Evolutionary conservation across 2,888 invertebrate genomes (phyloP).

Genomic region (Spatulosminthurus flaviceps): DNA sequence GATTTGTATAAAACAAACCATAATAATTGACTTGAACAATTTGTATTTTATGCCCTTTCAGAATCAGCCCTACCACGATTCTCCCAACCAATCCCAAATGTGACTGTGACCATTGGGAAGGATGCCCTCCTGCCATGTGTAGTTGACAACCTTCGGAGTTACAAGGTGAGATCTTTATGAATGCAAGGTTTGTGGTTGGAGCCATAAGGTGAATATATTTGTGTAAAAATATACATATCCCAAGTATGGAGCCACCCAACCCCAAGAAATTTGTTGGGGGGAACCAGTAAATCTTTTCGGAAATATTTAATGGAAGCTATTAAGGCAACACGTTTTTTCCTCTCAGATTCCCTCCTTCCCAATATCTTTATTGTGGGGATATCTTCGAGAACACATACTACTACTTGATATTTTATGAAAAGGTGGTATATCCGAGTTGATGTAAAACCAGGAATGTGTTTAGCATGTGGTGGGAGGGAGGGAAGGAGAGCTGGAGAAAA

Average conservation of each 20-base stretch:
- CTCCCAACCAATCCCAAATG: constrained; percentile 88
- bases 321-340: too few species aligned
- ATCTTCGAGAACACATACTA: not conserved
- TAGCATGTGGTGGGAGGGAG: not conserved
- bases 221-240: too few species aligned
- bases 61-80: constrained; percentile 80
- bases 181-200: not conserved
- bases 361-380: not conserved
- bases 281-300: too few species aligned
- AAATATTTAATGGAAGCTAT: too few species aligned
- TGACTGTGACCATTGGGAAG: constrained; percentile 86
- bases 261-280: too few species aligned
- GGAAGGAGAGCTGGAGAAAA: not conserved
- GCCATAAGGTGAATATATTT: too few species aligned
- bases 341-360: too few species aligned
- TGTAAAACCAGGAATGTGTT: not conserved
- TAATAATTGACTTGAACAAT: too few species aligned
- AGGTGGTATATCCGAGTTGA: not conserved
- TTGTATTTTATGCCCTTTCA: constrained; percentile 70
- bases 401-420: constrained; percentile 35
- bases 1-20: too few species aligned
- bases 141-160: constrained; percentile 85
- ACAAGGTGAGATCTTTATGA: constrained; percentile 74
- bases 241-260: too few species aligned
- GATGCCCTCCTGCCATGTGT: constrained; percentile 89